phyloP scores from a whole-genome alignment of 1,140 invertebrate species.

The Agraylea sexmaculata region DNA sequence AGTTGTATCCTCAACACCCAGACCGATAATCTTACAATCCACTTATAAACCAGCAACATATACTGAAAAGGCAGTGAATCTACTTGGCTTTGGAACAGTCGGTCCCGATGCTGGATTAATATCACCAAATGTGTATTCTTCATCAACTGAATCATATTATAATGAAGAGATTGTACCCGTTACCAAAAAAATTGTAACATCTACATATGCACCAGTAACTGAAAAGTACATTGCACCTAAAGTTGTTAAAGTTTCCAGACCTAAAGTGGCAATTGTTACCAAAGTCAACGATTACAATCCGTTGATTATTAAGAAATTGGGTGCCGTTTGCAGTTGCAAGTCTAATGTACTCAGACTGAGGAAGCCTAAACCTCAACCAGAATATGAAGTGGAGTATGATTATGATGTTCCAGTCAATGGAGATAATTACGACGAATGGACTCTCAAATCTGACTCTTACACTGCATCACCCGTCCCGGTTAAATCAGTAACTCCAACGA shows the following conservation, averaged over 20 bases:
- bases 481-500: constrained; percentile 23
- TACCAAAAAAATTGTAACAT: constrained; percentile 23
- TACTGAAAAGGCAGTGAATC: constrained; percentile 23
- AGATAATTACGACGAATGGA: constrained; percentile 27
- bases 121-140: constrained; percentile 22
- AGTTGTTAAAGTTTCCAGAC: constrained; percentile 30
- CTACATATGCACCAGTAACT: constrained; percentile 27
- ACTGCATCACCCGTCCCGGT: constrained; percentile 16
- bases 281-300: constrained; percentile 57
- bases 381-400: constrained; percentile 24
- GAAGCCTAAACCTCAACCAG: constrained; percentile 30
- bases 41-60: constrained; percentile 26
- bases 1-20: constrained; percentile 10
- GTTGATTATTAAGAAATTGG: constrained; percentile 53
- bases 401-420: constrained; percentile 26
- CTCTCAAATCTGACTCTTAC: constrained; percentile 21
- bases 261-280: constrained; percentile 46
- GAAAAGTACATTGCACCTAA: constrained; percentile 27
- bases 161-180: constrained; percentile 9
- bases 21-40: constrained; percentile 24
- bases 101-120: constrained; percentile 31
- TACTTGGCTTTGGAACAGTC: constrained; percentile 30
- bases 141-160: constrained; percentile 19
- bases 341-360: constrained; percentile 46
- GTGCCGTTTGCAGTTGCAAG: constrained; percentile 60